Evolutionary conservation across 1,140 invertebrate genomes (phyloP).

Genomic region (Agrilus planipennis): DNA sequence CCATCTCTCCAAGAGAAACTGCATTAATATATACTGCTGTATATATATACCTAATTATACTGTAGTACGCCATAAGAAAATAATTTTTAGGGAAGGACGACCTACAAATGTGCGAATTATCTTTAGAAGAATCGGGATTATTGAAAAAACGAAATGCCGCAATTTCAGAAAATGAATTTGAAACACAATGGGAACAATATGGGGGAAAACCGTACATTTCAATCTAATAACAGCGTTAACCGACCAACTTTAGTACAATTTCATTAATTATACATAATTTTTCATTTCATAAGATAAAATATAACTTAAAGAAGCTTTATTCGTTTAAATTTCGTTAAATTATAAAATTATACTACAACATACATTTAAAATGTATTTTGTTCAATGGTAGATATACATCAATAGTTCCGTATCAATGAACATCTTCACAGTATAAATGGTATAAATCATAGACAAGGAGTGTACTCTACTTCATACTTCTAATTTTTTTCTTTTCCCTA

Average conservation of each 20-base stretch:
- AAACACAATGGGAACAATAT: conserved; percentile 74
- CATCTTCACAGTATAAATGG: not conserved
- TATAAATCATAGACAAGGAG: not conserved
- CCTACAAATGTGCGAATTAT: conserved; percentile 97
- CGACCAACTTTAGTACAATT: not conserved
- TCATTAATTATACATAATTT: not conserved
- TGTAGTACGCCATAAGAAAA: too few species aligned
- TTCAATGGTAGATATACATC: too few species aligned
- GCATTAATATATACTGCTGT: too few species aligned
- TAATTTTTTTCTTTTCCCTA: conserved; percentile 51
- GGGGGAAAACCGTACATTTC: conserved; percentile 53
- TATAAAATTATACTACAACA: not conserved
- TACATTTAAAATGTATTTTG: not conserved
- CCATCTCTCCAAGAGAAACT: too few species aligned
- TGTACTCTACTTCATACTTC: conserved; percentile 37
- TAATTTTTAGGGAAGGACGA: conserved; percentile 86
- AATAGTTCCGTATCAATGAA: too few species aligned
- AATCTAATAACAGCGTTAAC: not conserved
- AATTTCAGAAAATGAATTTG: conserved; percentile 85
- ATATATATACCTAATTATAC: too few species aligned
- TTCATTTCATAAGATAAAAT: too few species aligned
- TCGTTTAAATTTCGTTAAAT: not conserved
- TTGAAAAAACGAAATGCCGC: conserved; percentile 90
- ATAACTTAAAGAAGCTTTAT: not conserved
- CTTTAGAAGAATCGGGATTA: conserved; percentile 90